A percentile compares a stretch with the other conserved stretches of the same genome.
phyloP scores from a whole-genome alignment of 1,140 invertebrate species.

The Platorchestia sp. region DNA sequence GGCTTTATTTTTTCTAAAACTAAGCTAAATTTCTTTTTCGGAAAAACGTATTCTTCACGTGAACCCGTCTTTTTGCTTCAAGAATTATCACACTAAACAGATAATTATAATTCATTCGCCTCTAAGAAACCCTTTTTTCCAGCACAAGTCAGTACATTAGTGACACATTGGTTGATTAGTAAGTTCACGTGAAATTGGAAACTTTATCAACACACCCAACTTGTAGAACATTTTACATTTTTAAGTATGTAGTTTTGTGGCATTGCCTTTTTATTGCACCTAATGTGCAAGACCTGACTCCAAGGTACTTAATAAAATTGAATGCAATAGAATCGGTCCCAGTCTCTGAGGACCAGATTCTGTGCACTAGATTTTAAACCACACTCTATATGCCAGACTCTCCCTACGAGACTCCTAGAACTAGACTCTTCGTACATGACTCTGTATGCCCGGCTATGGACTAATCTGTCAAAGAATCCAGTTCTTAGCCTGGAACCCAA shows the following conservation, averaged over 20 bases:
- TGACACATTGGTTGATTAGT: not conserved
- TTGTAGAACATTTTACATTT: not conserved
- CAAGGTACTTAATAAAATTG: not conserved
- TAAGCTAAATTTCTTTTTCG: not conserved
- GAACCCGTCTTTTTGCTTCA: not conserved
- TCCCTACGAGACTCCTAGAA: not conserved
- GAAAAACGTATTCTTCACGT: not conserved
- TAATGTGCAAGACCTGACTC: not conserved
- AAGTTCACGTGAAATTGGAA: not conserved
- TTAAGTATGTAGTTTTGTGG: not conserved
- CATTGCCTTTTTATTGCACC: not conserved
- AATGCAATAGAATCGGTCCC: too few relatives aligned
- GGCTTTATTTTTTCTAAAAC: not conserved
- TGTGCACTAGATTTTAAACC: not conserved
- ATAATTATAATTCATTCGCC: not conserved
- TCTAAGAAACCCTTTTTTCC: not conserved
- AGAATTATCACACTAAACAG: not conserved
- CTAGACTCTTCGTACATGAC: not conserved
- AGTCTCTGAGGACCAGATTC: too few relatives aligned
- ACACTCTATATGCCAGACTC: not conserved
- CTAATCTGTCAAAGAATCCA: too few relatives aligned
- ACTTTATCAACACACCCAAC: not conserved
- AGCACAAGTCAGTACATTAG: not conserved
- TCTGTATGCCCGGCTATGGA: not conserved
- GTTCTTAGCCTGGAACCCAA: too few relatives aligned